phyloP scores from a whole-genome alignment of 2,113 vertebrate genomes.

The Syrmaticus mikado region DNA sequence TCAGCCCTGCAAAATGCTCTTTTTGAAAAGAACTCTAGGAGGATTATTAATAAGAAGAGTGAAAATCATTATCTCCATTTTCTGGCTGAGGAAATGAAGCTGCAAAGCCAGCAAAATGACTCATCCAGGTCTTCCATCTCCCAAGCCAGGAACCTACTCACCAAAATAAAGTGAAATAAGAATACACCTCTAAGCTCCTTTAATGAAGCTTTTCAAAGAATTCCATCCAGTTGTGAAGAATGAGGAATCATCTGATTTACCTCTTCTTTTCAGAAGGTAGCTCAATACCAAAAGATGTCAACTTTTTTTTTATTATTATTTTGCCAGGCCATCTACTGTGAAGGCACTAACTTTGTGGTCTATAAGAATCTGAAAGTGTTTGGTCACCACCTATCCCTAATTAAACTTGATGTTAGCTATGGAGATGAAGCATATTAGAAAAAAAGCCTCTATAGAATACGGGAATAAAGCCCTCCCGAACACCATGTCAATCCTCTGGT shows the following conservation, averaged over 20 bases:
- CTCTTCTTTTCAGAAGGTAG: neutral
- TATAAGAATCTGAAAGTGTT: neutral
- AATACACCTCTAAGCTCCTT: neutral
- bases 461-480: neutral
- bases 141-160: neutral
- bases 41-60: neutral
- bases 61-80: conserved; percentile 12
- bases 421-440: neutral
- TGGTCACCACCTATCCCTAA: neutral
- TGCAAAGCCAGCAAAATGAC: neutral
- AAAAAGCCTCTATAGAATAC: neutral
- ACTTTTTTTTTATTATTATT: neutral
- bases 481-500: neutral
- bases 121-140: neutral
- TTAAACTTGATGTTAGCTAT: neutral
- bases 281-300: neutral
- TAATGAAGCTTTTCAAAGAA: neutral
- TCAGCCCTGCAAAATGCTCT: no score
- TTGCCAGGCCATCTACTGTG: neutral
- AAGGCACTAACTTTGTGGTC: neutral
- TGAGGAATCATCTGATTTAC: neutral
- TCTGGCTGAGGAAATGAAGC: conserved; percentile 10
- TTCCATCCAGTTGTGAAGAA: neutral
- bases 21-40: neutral
- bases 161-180: neutral